Conservation (phyloP, 2,888 invertebrate species). For the Microplitis deprimator region DNA sequence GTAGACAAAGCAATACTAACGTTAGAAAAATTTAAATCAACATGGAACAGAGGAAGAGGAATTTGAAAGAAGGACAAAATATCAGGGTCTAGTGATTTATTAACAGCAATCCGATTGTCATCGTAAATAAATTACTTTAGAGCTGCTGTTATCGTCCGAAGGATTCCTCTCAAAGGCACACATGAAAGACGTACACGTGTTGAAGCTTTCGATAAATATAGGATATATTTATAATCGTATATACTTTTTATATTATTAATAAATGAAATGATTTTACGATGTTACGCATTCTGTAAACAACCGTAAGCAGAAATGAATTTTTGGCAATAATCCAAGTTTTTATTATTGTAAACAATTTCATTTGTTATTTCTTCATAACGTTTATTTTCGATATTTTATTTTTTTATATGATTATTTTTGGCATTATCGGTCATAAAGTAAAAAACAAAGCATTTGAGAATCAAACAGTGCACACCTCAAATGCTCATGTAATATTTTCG, state of each 20-base stretch:
- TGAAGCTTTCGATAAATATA: neutral
- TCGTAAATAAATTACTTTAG: neutral
- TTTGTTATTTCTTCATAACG: neutral
- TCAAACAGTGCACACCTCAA: too few species aligned
- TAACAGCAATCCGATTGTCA: neutral
- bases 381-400: neutral
- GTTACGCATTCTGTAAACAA: conserved; percentile 11
- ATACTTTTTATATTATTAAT: neutral
- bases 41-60: neutral
- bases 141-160: neutral
- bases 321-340: conserved; percentile 5
- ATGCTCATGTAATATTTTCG: too few species aligned
- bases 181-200: neutral
- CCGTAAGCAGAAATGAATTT: conserved; percentile 18
- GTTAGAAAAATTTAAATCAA: neutral
- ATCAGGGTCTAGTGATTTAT: neutral
- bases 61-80: neutral
- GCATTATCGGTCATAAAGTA: neutral
- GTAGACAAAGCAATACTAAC: neutral
- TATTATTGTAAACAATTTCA: conserved; percentile 4
- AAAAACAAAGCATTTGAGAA: too few species aligned
- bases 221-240: neutral
- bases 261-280: neutral
- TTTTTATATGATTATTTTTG: neutral
- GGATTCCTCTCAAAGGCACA: neutral